A percentile compares a stretch with the other conserved stretches of the same genome.
phyloP scores from a whole-genome alignment of 2,113 vertebrate species.

The Callorhinus ursinus region DNA sequence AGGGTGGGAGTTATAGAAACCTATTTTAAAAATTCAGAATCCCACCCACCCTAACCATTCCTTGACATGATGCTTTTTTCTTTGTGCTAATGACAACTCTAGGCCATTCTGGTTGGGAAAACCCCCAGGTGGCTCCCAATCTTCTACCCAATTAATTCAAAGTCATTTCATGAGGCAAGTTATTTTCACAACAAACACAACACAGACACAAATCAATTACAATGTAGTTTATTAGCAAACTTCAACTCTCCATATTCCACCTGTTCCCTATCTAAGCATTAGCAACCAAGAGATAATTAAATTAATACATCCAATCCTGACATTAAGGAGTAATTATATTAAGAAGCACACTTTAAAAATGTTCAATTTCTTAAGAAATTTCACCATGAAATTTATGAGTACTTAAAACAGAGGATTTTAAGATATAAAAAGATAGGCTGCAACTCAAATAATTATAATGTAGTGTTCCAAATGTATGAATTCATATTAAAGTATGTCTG shows the following conservation, averaged over 20 bases:
- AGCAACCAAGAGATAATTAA: neutral
- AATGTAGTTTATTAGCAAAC: neutral
- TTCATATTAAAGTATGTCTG: constrained; percentile 20
- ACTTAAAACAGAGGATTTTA: neutral
- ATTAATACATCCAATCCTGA: neutral
- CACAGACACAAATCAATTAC: neutral
- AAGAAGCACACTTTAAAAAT: neutral
- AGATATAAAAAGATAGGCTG: neutral
- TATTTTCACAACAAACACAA: neutral
- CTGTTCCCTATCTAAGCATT: neutral
- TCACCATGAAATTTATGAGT: neutral
- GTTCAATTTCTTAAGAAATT: neutral
- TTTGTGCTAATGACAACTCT: neutral
- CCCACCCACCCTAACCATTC: neutral
- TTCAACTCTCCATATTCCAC: neutral
- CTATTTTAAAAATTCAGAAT: constrained; percentile 1
- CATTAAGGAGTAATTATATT: neutral
- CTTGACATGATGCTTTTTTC: neutral
- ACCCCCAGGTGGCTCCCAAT: neutral
- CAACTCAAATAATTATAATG: neutral
- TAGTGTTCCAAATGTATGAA: neutral
- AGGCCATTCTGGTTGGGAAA: neutral
- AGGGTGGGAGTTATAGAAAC: neutral
- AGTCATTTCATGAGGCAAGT: neutral
- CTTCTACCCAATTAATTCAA: neutral